Evolutionary conservation across 30 jellyfish, hydroid and myxozoan species (phyloP), one percentile per base, ranked within the genome.

Genomic region (Mastigias papua): DNA sequence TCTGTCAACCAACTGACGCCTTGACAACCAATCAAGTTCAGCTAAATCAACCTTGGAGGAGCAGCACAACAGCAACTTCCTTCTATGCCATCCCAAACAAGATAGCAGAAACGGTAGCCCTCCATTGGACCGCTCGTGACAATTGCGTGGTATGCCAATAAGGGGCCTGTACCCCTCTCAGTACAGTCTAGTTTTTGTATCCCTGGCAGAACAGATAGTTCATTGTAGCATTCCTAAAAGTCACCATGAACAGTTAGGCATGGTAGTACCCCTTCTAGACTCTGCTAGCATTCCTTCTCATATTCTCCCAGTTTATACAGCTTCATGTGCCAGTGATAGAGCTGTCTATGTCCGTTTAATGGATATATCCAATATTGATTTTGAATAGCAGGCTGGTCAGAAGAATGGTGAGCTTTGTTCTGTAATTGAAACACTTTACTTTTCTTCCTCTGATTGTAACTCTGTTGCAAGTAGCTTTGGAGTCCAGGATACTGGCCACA

Each of bases 361-460:
- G 82, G 64, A 68, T 37, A 51, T 62, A 23, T 81, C 74, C 46
- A 31, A 66, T 49, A 46, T 81, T 81, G 91, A 68, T 29, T 0
- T 64, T 81, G 83, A 81, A 64, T 35, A 63, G 32, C 86, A 68
- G 78, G 46, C 86, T 46, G 92, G 86, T 8, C 92, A 69, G 33
- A 68, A 68, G 77, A 48, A 67, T 17, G 78, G 85, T 13, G 69
- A 82, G 30, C 68, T 82, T 54, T 82, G 69, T 35, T 80, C 86
- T 1, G 50, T 82, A 2, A 70, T 82, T 66, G 86, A 69, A 69
- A 27, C 78, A n/a, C 48, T 15, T 49, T 42, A 32, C 48, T 42
- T 3, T 73, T 73, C 49, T 49, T n/a, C 71, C 46, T 19, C 50
- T 25, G 49, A 48, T 3, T 27, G 70, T 37, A 1, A 0, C 80